A percentile compares a stretch with the other conserved stretches of the same genome.
These are phyloP conservation scores for Pavo muticus DNA, from an alignment of 2,113 vertebrate species.

Conservation along the genomic window DNA sequence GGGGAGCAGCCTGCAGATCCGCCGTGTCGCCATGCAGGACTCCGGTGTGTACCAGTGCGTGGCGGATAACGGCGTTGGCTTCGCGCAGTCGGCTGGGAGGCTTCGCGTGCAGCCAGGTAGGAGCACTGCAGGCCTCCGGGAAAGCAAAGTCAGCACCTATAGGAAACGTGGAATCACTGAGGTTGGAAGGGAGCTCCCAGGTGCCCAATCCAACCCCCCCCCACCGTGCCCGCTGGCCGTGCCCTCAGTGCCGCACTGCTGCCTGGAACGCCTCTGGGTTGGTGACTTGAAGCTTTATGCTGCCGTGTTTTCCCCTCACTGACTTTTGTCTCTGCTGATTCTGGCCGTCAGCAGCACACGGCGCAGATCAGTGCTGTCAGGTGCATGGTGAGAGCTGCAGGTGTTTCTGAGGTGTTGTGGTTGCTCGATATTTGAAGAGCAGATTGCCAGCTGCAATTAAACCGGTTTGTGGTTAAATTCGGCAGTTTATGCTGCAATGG, in stretches of 20 bases:
- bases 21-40: constrained; percentile 73
- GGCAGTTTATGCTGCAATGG: not conserved
- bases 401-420: not conserved
- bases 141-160: no score
- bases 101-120: constrained; percentile 84
- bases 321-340: not conserved
- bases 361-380: not conserved
- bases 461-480: not conserved
- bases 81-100: constrained; percentile 83
- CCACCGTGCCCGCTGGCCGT: no score
- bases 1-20: constrained; percentile 78
- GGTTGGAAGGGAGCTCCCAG: no score
- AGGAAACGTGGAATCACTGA: no score
- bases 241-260: no score
- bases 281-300: not conserved
- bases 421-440: not conserved
- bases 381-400: not conserved
- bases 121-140: not conserved
- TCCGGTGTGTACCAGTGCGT: constrained; percentile 92
- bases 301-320: no score
- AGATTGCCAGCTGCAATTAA: not conserved
- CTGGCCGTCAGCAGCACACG: not conserved
- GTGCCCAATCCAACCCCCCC: no score
- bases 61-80: constrained; percentile 84
- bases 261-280: no score